Percentiles rank a stretch among this genome's conserved stretches.
Conservation (phyloP, 2,113 vertebrate genomes). For the Vidua chalybeata region DNA sequence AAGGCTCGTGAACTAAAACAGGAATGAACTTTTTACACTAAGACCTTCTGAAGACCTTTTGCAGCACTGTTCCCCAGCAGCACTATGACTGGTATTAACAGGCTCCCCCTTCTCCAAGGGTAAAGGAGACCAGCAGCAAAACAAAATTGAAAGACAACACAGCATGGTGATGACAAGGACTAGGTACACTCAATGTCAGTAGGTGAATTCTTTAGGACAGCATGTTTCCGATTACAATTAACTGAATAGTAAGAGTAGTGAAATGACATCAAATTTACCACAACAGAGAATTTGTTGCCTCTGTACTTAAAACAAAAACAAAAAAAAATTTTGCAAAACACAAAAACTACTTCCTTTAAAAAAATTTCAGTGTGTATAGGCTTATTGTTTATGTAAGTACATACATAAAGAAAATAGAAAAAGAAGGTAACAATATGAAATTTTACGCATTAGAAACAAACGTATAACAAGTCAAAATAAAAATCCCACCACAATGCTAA, state of each 20-base stretch:
- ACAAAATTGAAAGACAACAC: constrained; percentile 60
- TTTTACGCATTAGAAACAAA: constrained; percentile 22
- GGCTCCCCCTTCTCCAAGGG: neutral
- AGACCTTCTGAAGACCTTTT: neutral
- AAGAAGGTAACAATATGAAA: constrained; percentile 27
- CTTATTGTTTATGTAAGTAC: neutral
- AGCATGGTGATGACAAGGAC: constrained; percentile 56
- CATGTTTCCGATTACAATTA: constrained; percentile 72
- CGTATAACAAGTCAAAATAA: constrained; percentile 16
- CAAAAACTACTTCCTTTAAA: neutral
- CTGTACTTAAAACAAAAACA: neutral
- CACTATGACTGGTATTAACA: neutral
- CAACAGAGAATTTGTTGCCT: constrained; percentile 39
- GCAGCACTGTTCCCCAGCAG: neutral
- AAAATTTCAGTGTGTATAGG: neutral
- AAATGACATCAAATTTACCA: constrained; percentile 58
- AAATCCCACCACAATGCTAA: constrained; percentile 30
- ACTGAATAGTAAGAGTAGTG: constrained; percentile 42
- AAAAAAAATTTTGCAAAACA: neutral
- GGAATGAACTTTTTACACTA: neutral
- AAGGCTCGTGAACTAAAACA: neutral
- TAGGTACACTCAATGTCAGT: constrained; percentile 61
- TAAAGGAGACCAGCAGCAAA: neutral
- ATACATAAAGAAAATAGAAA: neutral
- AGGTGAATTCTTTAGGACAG: constrained; percentile 65